Conservation (phyloP, 2,797 vertebrate species). For the Rhinogobio ventralis region DNA sequence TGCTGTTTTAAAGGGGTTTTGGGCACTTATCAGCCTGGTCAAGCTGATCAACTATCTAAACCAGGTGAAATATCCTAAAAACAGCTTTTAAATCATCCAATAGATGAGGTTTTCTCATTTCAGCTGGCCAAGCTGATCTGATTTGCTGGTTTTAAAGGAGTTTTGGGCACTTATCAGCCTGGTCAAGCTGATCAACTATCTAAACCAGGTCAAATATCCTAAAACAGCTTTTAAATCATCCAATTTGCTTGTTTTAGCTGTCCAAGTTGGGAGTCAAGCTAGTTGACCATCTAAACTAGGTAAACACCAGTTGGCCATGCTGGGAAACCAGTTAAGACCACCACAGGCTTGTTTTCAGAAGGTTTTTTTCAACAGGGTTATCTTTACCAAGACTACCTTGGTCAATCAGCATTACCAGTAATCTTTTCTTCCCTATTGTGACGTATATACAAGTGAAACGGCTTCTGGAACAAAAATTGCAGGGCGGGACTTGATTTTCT, state of each 20-base stretch:
- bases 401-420: not conserved
- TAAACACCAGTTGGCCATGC: not conserved
- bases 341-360: not conserved
- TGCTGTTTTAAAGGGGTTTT: too few relatives aligned
- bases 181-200: too few relatives aligned
- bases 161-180: not conserved
- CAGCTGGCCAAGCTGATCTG: not conserved
- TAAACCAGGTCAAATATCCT: not conserved
- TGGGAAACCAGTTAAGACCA: not conserved
- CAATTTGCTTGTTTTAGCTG: not conserved
- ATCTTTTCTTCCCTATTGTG: not conserved
- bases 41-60: not conserved
- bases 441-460: not conserved
- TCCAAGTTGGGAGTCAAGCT: not conserved
- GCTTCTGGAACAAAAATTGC: not conserved
- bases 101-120: not conserved
- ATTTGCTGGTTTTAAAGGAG: not conserved
- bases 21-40: too few relatives aligned
- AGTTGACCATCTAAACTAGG: not conserved
- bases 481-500: not conserved
- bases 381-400: not conserved
- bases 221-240: not conserved
- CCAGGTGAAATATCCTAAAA: not conserved
- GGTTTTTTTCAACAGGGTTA: not conserved
- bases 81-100: not conserved